These are phyloP conservation scores for Pteromalus puparum DNA, from an alignment of 1,140 invertebrate genomes.

Conservation along the genomic window DNA sequence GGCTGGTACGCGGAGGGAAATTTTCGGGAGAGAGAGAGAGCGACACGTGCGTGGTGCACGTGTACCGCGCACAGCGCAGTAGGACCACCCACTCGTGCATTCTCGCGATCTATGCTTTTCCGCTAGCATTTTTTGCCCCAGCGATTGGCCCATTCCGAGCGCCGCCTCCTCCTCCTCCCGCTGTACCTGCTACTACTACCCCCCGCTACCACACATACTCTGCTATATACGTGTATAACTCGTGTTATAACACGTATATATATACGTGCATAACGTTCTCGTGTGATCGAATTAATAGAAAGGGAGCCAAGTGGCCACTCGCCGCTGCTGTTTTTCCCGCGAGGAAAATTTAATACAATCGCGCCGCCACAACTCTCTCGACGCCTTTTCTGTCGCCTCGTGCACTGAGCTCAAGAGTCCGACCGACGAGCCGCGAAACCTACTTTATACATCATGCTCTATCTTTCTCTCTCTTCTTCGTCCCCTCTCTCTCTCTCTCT, in stretches of 20 bases:
- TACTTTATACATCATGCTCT: constrained; percentile 52
- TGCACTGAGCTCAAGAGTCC: background rate
- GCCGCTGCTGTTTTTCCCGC: constrained; percentile 61
- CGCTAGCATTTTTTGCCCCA: background rate
- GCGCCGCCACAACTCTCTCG: constrained; percentile 66
- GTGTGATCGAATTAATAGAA: background rate
- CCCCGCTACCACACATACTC: constrained; percentile 31
- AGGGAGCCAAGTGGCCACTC: background rate
- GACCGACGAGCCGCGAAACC: constrained; percentile 39
- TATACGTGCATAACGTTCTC: too few relatives aligned
- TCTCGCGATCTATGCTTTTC: constrained; percentile 48
- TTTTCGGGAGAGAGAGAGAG: background rate
- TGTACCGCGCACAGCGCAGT: background rate
- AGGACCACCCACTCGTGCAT: constrained; percentile 62
- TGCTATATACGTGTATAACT: background rate
- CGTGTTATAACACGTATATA: background rate
- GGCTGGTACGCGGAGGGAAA: background rate
- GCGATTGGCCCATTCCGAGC: constrained; percentile 10
- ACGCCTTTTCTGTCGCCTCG: constrained; percentile 53
- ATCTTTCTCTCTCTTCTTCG: constrained; percentile 45
- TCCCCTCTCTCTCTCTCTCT: constrained; percentile 45
- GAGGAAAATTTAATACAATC: constrained; percentile 68
- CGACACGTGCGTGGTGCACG: background rate
- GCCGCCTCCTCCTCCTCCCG: constrained; percentile 10
- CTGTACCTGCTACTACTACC: constrained; percentile 59